These are phyloP conservation scores for Thymelicus acteon DNA, from an alignment of 2,888 invertebrate genomes.

Conservation along the genomic window DNA sequence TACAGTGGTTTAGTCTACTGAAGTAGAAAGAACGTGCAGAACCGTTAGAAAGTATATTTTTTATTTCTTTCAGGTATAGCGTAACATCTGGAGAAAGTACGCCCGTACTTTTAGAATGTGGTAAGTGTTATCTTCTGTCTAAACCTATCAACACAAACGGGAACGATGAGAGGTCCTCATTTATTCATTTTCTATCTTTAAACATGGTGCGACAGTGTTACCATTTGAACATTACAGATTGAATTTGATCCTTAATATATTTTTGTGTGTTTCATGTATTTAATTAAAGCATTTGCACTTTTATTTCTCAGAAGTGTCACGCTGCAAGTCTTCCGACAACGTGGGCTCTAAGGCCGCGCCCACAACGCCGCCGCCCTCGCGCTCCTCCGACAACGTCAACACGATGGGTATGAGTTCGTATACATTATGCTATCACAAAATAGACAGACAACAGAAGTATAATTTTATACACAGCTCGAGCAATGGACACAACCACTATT, in stretches of 20 bases:
- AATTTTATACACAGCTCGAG: too few species aligned
- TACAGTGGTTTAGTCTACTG: too few species aligned
- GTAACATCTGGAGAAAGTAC: conserved; percentile 83
- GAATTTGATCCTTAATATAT: too few species aligned
- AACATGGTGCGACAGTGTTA: too few species aligned
- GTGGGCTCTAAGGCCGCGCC: conserved; percentile 65
- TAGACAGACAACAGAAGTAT: too few species aligned
- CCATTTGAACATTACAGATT: too few species aligned
- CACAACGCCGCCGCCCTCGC: conserved; percentile 77
- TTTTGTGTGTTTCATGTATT: not conserved
- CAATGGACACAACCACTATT: too few species aligned
- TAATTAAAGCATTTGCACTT: not conserved
- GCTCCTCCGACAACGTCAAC: conserved; percentile 79
- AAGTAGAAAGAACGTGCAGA: too few species aligned
- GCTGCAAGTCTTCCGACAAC: conserved; percentile 80
- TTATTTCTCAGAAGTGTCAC: conserved; percentile 68
- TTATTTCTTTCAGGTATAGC: conserved; percentile 70
- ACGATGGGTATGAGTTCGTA: conserved; percentile 68
- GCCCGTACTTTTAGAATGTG: conserved; percentile 80
- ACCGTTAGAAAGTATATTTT: conserved; percentile 33
- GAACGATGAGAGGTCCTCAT: too few species aligned
- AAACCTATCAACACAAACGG: too few species aligned
- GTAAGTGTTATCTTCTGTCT: conserved; percentile 52
- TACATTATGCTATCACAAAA: not conserved
- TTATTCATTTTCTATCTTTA: too few species aligned